Base-by-base conservation (phyloP, 35 echinoderm and acorn worm species). In the Ptychodera flava region DNA sequence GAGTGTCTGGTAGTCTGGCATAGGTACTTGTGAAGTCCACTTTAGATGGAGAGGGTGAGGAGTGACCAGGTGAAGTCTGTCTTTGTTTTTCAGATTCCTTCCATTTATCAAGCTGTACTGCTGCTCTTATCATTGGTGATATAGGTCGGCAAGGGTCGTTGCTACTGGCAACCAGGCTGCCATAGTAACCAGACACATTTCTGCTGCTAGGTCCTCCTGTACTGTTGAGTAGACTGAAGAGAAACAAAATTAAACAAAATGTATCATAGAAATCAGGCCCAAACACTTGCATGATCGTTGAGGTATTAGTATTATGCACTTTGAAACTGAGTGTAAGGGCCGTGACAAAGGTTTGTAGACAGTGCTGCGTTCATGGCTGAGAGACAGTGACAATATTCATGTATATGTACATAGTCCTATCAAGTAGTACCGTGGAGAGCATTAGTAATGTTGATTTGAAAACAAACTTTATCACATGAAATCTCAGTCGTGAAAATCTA, bases 91-190 rank as follows among this genome's bases (percentile, higher is more conserved):
- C 89, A 31, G 85, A 52, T 29, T 33, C 76, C 80, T 80, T 86
- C 92, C 92, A 93, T 0, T 84, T 37, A 31, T 93, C 80, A 37
- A 93, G 80, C 32, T 93, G 92, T 1, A 84, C 88, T 1, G 88
- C 92, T n/a, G 92, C 92, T 90, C 89, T 93, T 85, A 93, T 93
- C 92, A 93, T 93, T 1, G 92, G 92, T 29, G 92, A 93, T 0
- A 93, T 35, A 38, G 92, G 92, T 76, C 92, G 52, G 6, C 22
- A 6, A 64, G 22, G 45, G 6, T 22, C 45, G 22, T 22, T 64
- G 22, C 45, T 22, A 64, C 22, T 64, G 22, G 45, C 6, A 64
- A 64, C 6, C 22, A 64, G 45, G 22, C 45, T 64, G 22, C 45
- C 22, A 64, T 6, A 64, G 45, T 64, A 12, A 22, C 45, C 45